Percentiles rank a stretch among this genome's conserved stretches.
Conservation (phyloP, 2,888 invertebrate species). For the Tenthredo mesomela region DNA sequence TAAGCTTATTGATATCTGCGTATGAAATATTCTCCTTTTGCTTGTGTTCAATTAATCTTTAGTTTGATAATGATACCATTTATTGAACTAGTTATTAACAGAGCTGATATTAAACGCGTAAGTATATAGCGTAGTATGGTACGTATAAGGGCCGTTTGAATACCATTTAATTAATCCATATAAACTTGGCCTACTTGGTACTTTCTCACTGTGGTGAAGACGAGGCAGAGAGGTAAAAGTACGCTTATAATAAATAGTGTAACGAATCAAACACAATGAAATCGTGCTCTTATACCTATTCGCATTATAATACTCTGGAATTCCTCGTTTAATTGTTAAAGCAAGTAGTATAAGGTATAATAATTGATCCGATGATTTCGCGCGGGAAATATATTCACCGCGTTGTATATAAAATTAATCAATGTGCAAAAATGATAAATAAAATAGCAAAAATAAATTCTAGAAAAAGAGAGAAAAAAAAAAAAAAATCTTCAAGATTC, state of each 20-base stretch:
- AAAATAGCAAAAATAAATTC: too few species aligned
- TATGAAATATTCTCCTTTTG: neutral
- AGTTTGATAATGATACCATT: neutral
- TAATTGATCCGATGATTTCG: too few species aligned
- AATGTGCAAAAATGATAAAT: too few species aligned
- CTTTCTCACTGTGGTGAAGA: conserved; percentile 16
- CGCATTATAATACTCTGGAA: neutral
- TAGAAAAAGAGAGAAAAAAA: too few species aligned
- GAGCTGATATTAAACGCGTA: neutral
- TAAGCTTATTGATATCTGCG: neutral
- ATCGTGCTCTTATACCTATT: neutral
- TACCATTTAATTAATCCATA: conserved; percentile 41
- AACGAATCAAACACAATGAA: neutral
- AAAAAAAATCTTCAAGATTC: neutral
- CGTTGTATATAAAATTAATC: too few species aligned
- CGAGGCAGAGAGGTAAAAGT: conserved; percentile 20
- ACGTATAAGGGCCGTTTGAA: conserved; percentile 19
- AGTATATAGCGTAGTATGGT: neutral
- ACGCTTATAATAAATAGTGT: neutral
- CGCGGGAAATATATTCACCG: too few species aligned
- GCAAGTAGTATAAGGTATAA: neutral
- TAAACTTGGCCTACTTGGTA: conserved; percentile 43
- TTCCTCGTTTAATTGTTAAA: neutral
- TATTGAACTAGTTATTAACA: conserved; percentile 13
- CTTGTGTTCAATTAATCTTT: neutral